phyloP scores from a whole-genome alignment of 2,797 vertebrate genomes.

The Enteromius anoplus region DNA sequence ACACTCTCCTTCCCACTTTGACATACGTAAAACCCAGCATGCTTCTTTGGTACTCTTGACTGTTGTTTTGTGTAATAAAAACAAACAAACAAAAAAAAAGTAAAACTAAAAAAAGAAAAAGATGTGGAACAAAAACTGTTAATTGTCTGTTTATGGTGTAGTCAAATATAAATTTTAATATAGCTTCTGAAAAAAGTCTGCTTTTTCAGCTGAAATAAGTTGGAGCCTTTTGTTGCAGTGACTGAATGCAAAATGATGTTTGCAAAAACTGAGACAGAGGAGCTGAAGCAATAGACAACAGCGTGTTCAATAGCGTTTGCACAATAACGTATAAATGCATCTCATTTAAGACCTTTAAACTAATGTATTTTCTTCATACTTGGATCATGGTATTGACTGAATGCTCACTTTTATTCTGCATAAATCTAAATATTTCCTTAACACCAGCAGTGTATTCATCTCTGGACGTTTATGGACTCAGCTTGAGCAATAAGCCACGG shows the following conservation, averaged over 20 bases:
- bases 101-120: constrained; percentile 72
- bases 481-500: constrained; percentile 61
- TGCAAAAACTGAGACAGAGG: constrained; percentile 70
- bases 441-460: constrained; percentile 54
- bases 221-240: constrained; percentile 64
- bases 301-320: constrained; percentile 34
- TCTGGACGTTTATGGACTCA: constrained; percentile 48
- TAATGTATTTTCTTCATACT: neutral
- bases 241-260: constrained; percentile 66
- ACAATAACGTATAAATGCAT: constrained; percentile 19
- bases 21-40: constrained; percentile 89
- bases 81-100: constrained; percentile 60
- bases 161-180: constrained; percentile 83
- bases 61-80: constrained; percentile 90
- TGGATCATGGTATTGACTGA: neutral
- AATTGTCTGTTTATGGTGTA: constrained; percentile 91
- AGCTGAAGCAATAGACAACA: constrained; percentile 54
- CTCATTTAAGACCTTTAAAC: constrained; percentile 1
- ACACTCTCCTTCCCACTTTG: constrained; percentile 72
- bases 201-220: constrained; percentile 71
- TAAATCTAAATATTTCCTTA: constrained; percentile 25
- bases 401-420: constrained; percentile 23
- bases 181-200: constrained; percentile 76
- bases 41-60: constrained; percentile 94
- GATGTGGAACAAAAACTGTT: constrained; percentile 79